phyloP scores from a whole-genome alignment of 2,113 vertebrate species.

The Tringa solitaria region DNA sequence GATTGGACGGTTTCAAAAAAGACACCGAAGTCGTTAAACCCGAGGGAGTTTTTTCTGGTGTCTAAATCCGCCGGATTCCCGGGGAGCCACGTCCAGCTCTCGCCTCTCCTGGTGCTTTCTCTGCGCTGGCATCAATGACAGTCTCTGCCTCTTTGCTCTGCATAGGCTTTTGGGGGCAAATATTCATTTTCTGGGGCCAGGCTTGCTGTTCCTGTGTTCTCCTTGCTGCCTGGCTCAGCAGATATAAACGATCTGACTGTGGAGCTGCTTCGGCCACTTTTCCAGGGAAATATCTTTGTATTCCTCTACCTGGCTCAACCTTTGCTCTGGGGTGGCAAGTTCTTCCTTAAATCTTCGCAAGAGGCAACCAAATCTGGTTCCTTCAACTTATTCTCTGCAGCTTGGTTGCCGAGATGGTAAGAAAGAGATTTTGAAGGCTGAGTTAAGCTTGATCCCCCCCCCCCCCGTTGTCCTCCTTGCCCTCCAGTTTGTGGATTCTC shows the following conservation, averaged over 20 bases:
- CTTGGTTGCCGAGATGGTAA: background rate
- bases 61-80: fast-evolving
- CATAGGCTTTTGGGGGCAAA: background rate
- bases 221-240: fast-evolving
- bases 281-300: fast-evolving
- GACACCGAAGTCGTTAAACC: background rate
- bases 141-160: background rate
- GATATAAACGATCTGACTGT: background rate
- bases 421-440: background rate
- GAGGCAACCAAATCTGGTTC: background rate
- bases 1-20: background rate
- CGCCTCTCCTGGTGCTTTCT: background rate
- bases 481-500: background rate
- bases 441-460: background rate
- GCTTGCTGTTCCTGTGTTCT: fast-evolving
- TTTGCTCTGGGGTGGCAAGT: fast-evolving
- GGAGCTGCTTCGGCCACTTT: background rate
- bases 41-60: background rate
- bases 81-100: fast-evolving
- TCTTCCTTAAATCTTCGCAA: background rate
- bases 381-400: fast-evolving
- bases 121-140: fast-evolving
- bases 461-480: background rate
- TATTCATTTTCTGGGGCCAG: fast-evolving
- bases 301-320: background rate